These are phyloP conservation scores for Caenorhabditis latens DNA, from an alignment of 1,140 invertebrate genomes.

Conservation along the genomic window DNA sequence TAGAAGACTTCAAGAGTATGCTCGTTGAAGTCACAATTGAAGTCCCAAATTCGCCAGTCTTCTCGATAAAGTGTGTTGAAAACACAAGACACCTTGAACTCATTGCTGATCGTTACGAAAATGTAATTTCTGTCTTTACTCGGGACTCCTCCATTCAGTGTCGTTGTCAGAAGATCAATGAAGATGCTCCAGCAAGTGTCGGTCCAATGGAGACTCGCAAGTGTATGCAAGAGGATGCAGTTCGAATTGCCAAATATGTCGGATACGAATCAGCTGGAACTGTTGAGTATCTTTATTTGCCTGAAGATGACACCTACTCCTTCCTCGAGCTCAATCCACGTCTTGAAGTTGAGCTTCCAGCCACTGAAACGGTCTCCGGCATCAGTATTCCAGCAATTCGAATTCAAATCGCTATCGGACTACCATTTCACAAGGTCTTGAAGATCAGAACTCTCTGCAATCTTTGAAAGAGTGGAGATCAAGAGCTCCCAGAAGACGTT, in stretches of 20 bases:
- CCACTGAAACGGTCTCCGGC: slow-evolving; percentile 99
- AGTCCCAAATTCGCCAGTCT: slow-evolving; percentile 96
- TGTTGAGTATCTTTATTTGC: slow-evolving; percentile 96
- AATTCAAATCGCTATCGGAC: slow-evolving; percentile 97
- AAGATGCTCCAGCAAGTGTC: slow-evolving; percentile 96
- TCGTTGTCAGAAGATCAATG: slow-evolving; percentile 99
- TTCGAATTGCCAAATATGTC: slow-evolving; percentile 97
- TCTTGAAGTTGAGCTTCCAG: slow-evolving; percentile 98
- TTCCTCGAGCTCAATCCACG: slow-evolving; percentile 98
- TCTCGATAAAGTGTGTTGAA: slow-evolving; percentile 97
- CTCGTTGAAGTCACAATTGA: slow-evolving; percentile 90
- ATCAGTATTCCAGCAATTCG: slow-evolving; percentile 97
- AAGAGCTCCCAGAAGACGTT: background rate
- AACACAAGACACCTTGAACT: slow-evolving; percentile 96
- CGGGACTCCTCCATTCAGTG: slow-evolving; percentile 98
- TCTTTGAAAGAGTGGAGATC: slow-evolving; percentile 80
- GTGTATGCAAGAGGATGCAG: slow-evolving; percentile 98
- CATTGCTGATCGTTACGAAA: slow-evolving; percentile 94
- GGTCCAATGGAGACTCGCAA: slow-evolving; percentile 91
- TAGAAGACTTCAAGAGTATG: slow-evolving; percentile 90
- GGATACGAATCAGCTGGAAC: slow-evolving; percentile 98
- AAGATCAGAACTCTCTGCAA: slow-evolving; percentile 94
- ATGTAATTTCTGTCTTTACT: slow-evolving; percentile 97
- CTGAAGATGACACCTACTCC: slow-evolving; percentile 86
- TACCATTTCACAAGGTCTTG: slow-evolving; percentile 94